Conservation (phyloP, 2,113 vertebrate genomes). For the Upupa epops region DNA sequence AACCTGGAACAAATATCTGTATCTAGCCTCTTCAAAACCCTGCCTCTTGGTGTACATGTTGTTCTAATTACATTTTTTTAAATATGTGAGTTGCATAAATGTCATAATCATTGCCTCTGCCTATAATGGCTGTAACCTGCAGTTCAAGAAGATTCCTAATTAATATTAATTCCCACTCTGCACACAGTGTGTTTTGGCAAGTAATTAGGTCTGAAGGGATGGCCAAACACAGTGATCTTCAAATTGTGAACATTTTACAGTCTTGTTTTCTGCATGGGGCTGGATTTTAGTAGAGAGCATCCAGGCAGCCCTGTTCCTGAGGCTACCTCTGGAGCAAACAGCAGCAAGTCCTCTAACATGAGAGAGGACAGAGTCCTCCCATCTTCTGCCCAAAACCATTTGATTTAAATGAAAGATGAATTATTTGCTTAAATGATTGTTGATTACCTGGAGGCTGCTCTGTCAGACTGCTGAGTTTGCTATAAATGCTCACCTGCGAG, state of each 20-base stretch:
- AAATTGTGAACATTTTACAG: conserved; percentile 61
- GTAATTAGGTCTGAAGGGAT: conserved; percentile 61
- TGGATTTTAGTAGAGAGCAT: background rate
- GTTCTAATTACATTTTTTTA: conserved; percentile 34
- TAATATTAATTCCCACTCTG: conserved; percentile 63
- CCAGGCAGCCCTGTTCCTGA: background rate
- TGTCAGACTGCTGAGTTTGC: background rate
- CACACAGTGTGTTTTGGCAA: conserved; percentile 50
- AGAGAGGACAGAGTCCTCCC: background rate
- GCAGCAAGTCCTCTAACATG: background rate
- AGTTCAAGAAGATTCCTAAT: conserved; percentile 53
- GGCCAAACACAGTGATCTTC: conserved; percentile 58
- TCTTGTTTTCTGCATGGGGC: conserved; percentile 42
- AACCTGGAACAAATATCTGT: background rate
- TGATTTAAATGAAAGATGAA: background rate
- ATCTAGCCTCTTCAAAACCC: background rate
- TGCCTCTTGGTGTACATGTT: too few relatives aligned
- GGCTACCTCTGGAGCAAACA: background rate
- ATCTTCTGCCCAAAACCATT: background rate
- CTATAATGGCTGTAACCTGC: conserved; percentile 37
- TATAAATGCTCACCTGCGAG: background rate
- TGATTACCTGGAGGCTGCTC: background rate
- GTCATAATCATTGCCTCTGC: conserved; percentile 48
- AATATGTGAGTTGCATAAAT: conserved; percentile 48
- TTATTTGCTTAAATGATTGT: background rate